Evolutionary conservation across 2,113 vertebrate genomes (phyloP).

Genomic region (Nothoprocta pentlandii): DNA sequence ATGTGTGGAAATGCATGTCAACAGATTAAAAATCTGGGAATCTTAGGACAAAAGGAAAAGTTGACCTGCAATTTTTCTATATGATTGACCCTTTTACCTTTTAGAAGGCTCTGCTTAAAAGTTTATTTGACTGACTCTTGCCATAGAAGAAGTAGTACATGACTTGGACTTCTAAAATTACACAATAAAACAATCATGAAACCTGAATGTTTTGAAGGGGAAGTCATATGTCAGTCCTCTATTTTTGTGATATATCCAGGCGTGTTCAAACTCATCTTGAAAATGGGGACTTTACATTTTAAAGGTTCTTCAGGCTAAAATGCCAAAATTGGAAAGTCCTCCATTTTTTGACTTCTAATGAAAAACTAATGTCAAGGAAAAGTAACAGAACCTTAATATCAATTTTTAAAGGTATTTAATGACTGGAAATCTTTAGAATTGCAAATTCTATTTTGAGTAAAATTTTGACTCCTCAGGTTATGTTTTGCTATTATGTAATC

Average conservation of each 20-base stretch:
- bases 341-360: neutral
- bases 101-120: neutral
- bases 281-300: neutral
- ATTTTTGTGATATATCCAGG: neutral
- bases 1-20: neutral
- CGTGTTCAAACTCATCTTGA: neutral
- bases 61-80: neutral
- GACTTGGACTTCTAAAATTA: neutral
- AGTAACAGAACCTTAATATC: neutral
- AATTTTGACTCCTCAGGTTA: neutral
- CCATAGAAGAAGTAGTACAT: neutral
- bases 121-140: neutral
- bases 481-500: neutral
- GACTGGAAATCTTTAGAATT: neutral
- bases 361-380: conserved; percentile 3
- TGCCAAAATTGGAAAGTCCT: neutral
- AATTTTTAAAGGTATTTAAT: neutral
- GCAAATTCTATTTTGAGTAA: neutral
- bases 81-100: neutral
- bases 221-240: neutral
- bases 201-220: neutral
- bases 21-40: neutral
- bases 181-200: neutral
- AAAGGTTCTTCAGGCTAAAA: neutral
- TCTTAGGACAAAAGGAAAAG: neutral